A percentile compares a stretch with the other conserved stretches of the same genome.
phyloP scores from a whole-genome alignment of 2,113 vertebrate genomes.

The Zosterops japonicus region DNA sequence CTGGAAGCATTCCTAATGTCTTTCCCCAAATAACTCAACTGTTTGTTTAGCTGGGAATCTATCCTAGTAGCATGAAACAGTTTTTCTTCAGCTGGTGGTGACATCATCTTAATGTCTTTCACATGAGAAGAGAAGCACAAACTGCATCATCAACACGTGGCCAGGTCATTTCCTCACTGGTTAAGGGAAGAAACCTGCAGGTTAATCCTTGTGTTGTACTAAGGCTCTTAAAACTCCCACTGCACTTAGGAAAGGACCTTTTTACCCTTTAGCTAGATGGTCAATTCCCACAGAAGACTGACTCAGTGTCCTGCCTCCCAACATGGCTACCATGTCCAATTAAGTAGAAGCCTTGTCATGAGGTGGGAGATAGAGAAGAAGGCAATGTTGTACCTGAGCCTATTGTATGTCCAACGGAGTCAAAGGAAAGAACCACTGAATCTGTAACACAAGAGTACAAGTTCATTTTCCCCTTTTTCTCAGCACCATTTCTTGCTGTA shows the following conservation, averaged over 20 bases:
- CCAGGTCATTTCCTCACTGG: background rate
- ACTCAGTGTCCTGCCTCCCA: conserved; percentile 57
- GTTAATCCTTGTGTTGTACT: rapidly evolving
- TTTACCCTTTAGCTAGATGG: background rate
- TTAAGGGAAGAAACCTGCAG: background rate
- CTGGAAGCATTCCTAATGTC: conserved; percentile 38
- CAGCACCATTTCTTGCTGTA: background rate
- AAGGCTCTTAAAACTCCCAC: background rate
- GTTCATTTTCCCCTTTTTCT: conserved; percentile 74
- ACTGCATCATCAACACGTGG: background rate
- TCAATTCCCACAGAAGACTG: background rate
- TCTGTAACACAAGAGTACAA: conserved; percentile 97
- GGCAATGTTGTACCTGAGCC: conserved; percentile 90
- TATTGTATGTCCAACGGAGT: conserved; percentile 90
- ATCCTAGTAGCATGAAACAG: conserved; percentile 9
- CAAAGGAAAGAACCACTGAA: conserved; percentile 85
- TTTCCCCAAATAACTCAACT: conserved; percentile 42
- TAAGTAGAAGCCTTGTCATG: conserved; percentile 43
- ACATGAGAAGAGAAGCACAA: conserved; percentile 7
- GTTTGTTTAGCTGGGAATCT: conserved; percentile 48
- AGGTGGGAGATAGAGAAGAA: conserved; percentile 61
- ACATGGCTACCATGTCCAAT: conserved; percentile 60
- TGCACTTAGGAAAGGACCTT: background rate
- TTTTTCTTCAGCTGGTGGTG: conserved; percentile 25
- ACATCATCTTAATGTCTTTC: conserved; percentile 35